Evolutionary conservation across 2,888 invertebrate genomes (phyloP), one percentile per base, ranked within the genome.

Genomic region (Orthosia cruda): DNA sequence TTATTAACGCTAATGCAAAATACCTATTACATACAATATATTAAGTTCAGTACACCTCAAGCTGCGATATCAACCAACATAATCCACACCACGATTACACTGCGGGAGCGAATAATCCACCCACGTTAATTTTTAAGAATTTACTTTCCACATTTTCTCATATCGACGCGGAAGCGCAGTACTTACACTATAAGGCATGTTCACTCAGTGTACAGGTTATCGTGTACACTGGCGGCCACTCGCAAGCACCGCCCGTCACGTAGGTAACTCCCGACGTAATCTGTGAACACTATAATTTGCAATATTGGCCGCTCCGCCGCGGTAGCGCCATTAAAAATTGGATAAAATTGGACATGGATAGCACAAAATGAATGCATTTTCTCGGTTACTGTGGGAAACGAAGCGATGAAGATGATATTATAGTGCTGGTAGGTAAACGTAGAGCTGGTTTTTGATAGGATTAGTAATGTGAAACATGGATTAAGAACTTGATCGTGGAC

Each of bases 261-360:
- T 93, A 91, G 88, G 89, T 90, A 90, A 89, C 91, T 91, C 90
- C 90, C 89, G 90, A 85, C 88, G 93, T 92, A 95, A 96, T 96
- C 93, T 94, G 92, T 92, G 91, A 93, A 93, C 94, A 93, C 95
- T 95, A 91, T 96, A 96, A 96, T 96, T 96, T 95, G 93, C 92
- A 91, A 94, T 95, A 96, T 96, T 96, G 94, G 89, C 93, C 93
- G 93, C 88, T 74, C 88, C 87, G 81, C 87, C 83, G 93, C 95
- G 92, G 96, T 95, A 95, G 96, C 95, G 93, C 85, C 85, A 89
- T 89, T 89, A 88, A 93, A 93, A 94, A 95, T 94, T 91, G 92
- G 93, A 94, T 93, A 91, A 93, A 94, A 95, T 95, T 94, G 93
- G 91, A 90, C 90, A 91, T 92, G 93, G 92, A 92, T 92, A 91